Conservation (phyloP, 1,140 invertebrate species). For the Chymomyza costata region DNA sequence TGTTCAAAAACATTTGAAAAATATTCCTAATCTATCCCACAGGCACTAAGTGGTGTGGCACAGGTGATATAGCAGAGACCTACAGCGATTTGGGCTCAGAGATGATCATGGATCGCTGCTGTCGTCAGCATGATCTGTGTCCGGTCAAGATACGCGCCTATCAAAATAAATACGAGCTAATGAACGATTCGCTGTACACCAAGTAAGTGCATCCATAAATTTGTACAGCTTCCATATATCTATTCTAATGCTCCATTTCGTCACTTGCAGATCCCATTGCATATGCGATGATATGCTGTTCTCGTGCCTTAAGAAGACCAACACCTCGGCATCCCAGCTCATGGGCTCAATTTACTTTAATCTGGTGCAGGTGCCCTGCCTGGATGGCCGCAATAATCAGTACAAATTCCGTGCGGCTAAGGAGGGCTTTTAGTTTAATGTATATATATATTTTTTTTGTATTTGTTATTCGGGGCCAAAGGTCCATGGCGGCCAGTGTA, state of each 20-base stretch:
- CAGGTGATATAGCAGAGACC: slow-evolving; percentile 87
- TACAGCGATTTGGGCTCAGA: slow-evolving; percentile 88
- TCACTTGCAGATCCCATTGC: slow-evolving; percentile 83
- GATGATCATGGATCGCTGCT: slow-evolving; percentile 86
- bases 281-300: slow-evolving; percentile 88
- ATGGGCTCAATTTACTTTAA: slow-evolving; percentile 94
- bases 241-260: not conserved
- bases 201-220: slow-evolving; percentile 84
- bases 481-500: not conserved
- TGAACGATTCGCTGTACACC: slow-evolving; percentile 89
- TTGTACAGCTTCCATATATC: not conserved
- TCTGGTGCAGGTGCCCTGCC: slow-evolving; percentile 84
- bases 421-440: slow-evolving; percentile 53
- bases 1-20: too few species aligned
- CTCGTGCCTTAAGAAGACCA: slow-evolving; percentile 85
- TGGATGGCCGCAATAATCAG: slow-evolving; percentile 78
- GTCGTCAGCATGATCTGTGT: slow-evolving; percentile 87
- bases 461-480: not conserved
- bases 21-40: too few species aligned
- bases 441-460: not conserved
- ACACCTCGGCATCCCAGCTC: slow-evolving; percentile 82
- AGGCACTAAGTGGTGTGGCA: slow-evolving; percentile 94
- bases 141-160: slow-evolving; percentile 85
- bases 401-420: slow-evolving; percentile 69
- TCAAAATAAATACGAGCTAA: slow-evolving; percentile 85